Evolutionary conservation across 2,888 invertebrate species (phyloP).

Genomic region (Lasius fuliginosus): DNA sequence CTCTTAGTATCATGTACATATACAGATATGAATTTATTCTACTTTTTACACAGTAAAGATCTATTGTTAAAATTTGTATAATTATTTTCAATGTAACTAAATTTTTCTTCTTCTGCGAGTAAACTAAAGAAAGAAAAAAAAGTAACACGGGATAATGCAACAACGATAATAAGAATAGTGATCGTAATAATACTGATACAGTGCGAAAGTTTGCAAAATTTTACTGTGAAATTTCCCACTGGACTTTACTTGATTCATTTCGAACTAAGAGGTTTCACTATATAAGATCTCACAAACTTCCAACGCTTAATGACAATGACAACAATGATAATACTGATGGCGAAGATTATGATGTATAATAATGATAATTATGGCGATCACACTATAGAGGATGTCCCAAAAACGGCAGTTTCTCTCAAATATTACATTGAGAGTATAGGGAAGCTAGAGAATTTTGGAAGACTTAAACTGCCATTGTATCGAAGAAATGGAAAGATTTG

Average conservation of each 20-base stretch:
- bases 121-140: neutral
- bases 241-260: neutral
- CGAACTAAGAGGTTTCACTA: neutral
- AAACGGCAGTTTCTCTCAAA: slow-evolving; percentile 38
- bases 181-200: neutral
- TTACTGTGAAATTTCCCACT: neutral
- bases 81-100: slow-evolving; percentile 6
- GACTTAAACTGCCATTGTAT: slow-evolving; percentile 7
- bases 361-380: neutral
- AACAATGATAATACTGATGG: neutral
- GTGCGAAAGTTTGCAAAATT: neutral
- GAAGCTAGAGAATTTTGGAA: slow-evolving; percentile 30
- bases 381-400: slow-evolving; percentile 51
- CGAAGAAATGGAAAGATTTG: slow-evolving; percentile 27
- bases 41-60: slow-evolving; percentile 53
- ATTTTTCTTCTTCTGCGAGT: neutral
- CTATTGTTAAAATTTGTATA: slow-evolving; percentile 47
- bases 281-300: neutral
- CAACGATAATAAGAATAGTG: neutral
- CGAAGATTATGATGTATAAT: neutral
- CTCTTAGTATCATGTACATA: slow-evolving; percentile 51
- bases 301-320: neutral
- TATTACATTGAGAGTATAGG: neutral
- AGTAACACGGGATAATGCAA: neutral
- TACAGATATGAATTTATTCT: slow-evolving; percentile 52